Conservation (phyloP, 2,113 vertebrate genomes). For the Brachypodius melanocephalos region DNA sequence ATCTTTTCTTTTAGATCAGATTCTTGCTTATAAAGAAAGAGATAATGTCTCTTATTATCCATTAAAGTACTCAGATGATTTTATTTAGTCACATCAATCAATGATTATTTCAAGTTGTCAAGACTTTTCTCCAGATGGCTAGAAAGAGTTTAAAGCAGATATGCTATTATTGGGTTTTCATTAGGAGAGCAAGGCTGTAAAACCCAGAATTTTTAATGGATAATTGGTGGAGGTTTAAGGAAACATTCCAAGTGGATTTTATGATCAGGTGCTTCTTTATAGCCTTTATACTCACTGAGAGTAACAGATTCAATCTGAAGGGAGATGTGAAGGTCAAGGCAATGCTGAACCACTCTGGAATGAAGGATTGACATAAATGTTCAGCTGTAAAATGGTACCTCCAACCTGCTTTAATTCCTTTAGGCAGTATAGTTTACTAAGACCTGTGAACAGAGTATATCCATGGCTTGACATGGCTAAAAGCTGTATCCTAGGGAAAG, state of each 20-base stretch:
- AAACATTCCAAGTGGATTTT: constrained; percentile 66
- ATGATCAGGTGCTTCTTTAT: constrained; percentile 64
- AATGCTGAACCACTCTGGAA: constrained; percentile 16
- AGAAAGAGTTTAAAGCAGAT: neutral
- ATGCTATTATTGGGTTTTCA: neutral
- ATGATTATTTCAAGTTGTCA: constrained; percentile 1
- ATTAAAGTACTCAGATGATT: neutral
- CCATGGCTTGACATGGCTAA: neutral
- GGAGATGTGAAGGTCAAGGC: constrained; percentile 28
- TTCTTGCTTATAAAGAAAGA: neutral
- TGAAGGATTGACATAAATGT: constrained; percentile 13
- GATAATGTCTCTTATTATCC: neutral
- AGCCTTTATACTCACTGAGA: constrained; percentile 55
- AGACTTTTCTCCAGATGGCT: neutral
- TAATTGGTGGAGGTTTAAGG: constrained; percentile 54
- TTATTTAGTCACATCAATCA: constrained; percentile 24
- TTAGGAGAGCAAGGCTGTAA: constrained; percentile 1
- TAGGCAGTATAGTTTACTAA: neutral
- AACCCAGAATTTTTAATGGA: neutral
- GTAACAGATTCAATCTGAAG: constrained; percentile 63
- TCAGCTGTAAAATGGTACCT: constrained; percentile 4
- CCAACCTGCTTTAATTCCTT: neutral
- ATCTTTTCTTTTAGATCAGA: neutral
- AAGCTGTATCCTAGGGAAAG: neutral
- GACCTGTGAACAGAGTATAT: neutral